Base-by-base conservation (phyloP, 2,888 invertebrate species). In the Zhengitettix transpicula region DNA sequence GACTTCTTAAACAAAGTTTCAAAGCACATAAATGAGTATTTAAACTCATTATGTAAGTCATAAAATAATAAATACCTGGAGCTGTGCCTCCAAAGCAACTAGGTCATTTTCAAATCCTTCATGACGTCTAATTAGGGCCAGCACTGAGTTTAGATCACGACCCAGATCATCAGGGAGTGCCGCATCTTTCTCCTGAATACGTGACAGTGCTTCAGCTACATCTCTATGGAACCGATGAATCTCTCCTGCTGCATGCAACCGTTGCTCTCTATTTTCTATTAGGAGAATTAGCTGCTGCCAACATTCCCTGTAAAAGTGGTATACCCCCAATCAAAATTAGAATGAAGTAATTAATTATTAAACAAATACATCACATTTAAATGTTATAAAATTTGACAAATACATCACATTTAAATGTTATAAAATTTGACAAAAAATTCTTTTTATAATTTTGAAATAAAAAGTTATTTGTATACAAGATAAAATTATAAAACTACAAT, bases 211-310 rank as follows among this genome's bases (percentile, higher is more conserved):
- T 70, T 97, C 96, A 28, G 88, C 90, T 1, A 90, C 93, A 74
- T 97, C 97, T 58, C 96, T 83, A 75, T 98, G 97, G 81, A 96
- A 98, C 59, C 95, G 83, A 74, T 98, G 98, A 65, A 98, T 93
- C 76, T 97, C 95, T 11, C 92, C 96, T 1, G 98, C 98, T 0
- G 94, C 97, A 70, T 87, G 85, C 51, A 99, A 77, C 52, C 93
- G 86, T 63, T 87, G 83, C 65, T 91, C 91, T 14, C 97, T 82
- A 56, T 88, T 84, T 66, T 88, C 87, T 61, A 97, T 87, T 70
- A 91, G 84, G 57, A 90, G 87, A 57, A 94, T 78, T 0, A 98
- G 81, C 55, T 87, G 84, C 65, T 89, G 86, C 97, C 98, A 99
- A 8, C 82, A 83, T 66, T 84, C 82, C 64, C 89, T 85, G 67